A percentile compares a stretch with the other conserved stretches of the same genome.
Conservation (phyloP, 2,888 invertebrate species). For the Melikaiella ostensackeni region DNA sequence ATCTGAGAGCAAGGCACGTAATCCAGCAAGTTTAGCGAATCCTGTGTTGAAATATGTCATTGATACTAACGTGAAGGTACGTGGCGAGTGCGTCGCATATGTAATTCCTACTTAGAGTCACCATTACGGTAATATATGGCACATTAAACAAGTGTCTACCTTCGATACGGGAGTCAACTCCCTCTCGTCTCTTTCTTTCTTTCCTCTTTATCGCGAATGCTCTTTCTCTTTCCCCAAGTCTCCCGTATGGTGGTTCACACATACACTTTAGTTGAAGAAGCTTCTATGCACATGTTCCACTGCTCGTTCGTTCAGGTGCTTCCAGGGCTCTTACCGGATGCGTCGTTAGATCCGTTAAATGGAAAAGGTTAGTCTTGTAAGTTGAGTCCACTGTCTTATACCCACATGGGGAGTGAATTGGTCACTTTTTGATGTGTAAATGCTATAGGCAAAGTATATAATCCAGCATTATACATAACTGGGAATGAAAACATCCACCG, state of each 20-base stretch:
- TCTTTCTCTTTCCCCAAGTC: slow-evolving; percentile 46
- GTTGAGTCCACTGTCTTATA: slow-evolving; percentile 27
- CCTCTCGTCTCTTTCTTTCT: slow-evolving; percentile 44
- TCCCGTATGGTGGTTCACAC: slow-evolving; percentile 54
- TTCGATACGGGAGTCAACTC: slow-evolving; percentile 52
- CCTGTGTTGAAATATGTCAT: slow-evolving; percentile 71
- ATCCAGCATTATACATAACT: too few species aligned
- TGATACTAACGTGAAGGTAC: slow-evolving; percentile 74
- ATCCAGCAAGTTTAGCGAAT: slow-evolving; percentile 60
- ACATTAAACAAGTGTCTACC: slow-evolving; percentile 55
- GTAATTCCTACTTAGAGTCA: slow-evolving; percentile 70
- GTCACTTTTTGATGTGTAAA: too few species aligned
- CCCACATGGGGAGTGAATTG: slow-evolving; percentile 7
- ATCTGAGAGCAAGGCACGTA: slow-evolving; percentile 58
- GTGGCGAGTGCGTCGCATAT: slow-evolving; percentile 72
- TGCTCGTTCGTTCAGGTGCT: slow-evolving; percentile 67
- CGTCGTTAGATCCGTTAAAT: slow-evolving; percentile 56
- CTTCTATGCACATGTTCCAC: slow-evolving; percentile 60
- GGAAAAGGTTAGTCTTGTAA: slow-evolving; percentile 60
- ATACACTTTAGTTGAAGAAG: slow-evolving; percentile 51
- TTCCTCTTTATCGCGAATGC: slow-evolving; percentile 38
- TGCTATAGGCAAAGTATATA: too few species aligned
- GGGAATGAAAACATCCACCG: too few species aligned
- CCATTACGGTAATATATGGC: slow-evolving; percentile 53
- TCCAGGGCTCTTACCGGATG: slow-evolving; percentile 53